Percentiles rank a stretch among this genome's conserved stretches.
These are phyloP conservation scores for Pimpla rufipes DNA, from an alignment of 2,888 invertebrate species.

Conservation along the genomic window DNA sequence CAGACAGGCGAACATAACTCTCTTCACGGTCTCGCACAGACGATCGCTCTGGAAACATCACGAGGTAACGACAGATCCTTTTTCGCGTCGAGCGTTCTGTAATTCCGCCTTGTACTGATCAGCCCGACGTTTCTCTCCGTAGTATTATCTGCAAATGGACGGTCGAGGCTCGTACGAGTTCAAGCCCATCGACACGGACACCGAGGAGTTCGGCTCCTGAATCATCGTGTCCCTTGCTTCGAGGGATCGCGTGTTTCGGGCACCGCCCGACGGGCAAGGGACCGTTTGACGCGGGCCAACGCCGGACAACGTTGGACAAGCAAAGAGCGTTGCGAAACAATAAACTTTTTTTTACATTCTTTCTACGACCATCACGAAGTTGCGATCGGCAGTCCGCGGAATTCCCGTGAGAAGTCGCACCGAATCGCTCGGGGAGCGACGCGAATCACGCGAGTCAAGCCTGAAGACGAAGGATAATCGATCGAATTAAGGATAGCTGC, in stretches of 20 bases:
- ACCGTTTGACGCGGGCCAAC: slow-evolving; percentile 38
- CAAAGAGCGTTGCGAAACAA: slow-evolving; percentile 10
- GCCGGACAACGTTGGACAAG: background rate
- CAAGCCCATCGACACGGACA: slow-evolving; percentile 93
- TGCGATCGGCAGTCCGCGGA: slow-evolving; percentile 16
- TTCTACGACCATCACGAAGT: slow-evolving; percentile 16
- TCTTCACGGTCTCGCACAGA: slow-evolving; percentile 99
- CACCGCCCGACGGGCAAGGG: slow-evolving; percentile 60
- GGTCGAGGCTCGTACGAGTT: slow-evolving; percentile 97
- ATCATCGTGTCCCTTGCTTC: slow-evolving; percentile 75
- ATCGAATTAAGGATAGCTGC: background rate
- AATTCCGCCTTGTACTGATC: no score
- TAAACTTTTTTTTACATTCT: slow-evolving; percentile 7
- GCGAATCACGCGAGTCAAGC: slow-evolving; percentile 1
- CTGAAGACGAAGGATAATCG: background rate
- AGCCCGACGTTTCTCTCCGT: slow-evolving; percentile 76
- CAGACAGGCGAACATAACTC: slow-evolving; percentile 93
- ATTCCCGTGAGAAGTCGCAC: slow-evolving; percentile 10
- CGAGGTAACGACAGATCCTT: no score
- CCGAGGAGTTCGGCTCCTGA: slow-evolving; percentile 98
- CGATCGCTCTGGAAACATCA: slow-evolving; percentile 99
- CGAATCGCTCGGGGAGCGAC: slow-evolving; percentile 9
- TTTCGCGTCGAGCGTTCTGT: no score
- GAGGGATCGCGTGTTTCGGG: slow-evolving; percentile 41
- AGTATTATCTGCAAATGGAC: slow-evolving; percentile 97